These are phyloP conservation scores for Polyodon spathula DNA, from an alignment of 2,113 vertebrate genomes.

Conservation along the genomic window DNA sequence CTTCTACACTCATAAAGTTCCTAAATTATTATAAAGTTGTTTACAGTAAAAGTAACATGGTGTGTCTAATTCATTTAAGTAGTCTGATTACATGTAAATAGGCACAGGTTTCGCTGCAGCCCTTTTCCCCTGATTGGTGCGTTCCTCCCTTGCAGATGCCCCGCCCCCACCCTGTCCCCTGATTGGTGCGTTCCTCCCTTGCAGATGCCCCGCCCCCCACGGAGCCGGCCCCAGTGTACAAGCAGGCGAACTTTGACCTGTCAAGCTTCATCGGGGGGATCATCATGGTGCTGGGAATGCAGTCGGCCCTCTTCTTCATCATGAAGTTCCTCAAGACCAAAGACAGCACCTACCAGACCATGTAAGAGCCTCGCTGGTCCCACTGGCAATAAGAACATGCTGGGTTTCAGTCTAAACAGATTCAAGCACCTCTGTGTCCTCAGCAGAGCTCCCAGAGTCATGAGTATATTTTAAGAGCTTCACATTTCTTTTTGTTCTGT, in stretches of 20 bases:
- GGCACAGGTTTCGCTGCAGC: too few relatives aligned
- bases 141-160: neutral
- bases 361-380: conserved; percentile 85
- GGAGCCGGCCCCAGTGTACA: conserved; percentile 40
- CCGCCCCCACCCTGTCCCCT: neutral
- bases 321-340: conserved; percentile 83
- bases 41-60: too few relatives aligned
- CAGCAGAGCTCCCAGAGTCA: too few relatives aligned
- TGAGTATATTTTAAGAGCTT: too few relatives aligned
- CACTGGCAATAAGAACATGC: too few relatives aligned
- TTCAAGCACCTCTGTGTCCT: too few relatives aligned
- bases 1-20: too few relatives aligned
- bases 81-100: too few relatives aligned
- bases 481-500: neutral
- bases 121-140: too few relatives aligned
- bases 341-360: conserved; percentile 84
- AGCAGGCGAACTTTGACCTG: conserved; percentile 71
- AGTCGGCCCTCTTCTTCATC: conserved; percentile 68
- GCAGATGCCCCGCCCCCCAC: conserved; percentile 26
- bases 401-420: too few relatives aligned
- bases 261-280: conserved; percentile 87
- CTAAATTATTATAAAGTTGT: too few relatives aligned
- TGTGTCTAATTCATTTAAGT: too few relatives aligned
- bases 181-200: neutral
- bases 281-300: conserved; percentile 74